Evolutionary conservation across 2,888 invertebrate genomes (phyloP).

Genomic region (Synergus gifuensis): DNA sequence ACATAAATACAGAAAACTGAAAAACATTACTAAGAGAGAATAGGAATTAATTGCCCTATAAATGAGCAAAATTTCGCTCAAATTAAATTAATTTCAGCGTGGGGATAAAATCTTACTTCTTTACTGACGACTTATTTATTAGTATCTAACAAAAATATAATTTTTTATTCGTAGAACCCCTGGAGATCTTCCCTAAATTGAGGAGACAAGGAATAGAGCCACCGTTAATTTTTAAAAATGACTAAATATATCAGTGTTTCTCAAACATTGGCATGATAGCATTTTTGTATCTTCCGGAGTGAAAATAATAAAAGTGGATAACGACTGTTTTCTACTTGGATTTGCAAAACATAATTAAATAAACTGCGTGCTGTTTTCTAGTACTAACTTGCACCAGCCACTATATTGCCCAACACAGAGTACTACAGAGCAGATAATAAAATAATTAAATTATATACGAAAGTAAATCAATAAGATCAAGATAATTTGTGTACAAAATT

Average conservation of each 20-base stretch:
- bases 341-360: conserved; percentile 47
- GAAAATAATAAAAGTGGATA: conserved; percentile 9
- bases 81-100: neutral
- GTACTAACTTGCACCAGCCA: conserved; percentile 56
- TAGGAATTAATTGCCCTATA: neutral
- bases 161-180: conserved; percentile 1
- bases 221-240: conserved; percentile 61
- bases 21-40: neutral
- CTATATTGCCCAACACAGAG: conserved; percentile 45
- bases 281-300: conserved; percentile 46
- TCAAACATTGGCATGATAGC: conserved; percentile 69
- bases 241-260: conserved; percentile 71
- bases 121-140: neutral
- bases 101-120: no score
- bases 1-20: neutral
- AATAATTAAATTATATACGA: conserved; percentile 37
- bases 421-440: conserved; percentile 62
- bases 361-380: conserved; percentile 43
- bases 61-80: neutral
- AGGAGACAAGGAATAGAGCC: conserved; percentile 67
- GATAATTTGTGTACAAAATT: conserved; percentile 64
- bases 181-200: neutral
- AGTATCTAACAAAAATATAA: conserved; percentile 14
- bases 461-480: conserved; percentile 57
- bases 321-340: conserved; percentile 40